Evolutionary conservation across 1,140 invertebrate species (phyloP).

Genomic region (Heliconius himera): DNA sequence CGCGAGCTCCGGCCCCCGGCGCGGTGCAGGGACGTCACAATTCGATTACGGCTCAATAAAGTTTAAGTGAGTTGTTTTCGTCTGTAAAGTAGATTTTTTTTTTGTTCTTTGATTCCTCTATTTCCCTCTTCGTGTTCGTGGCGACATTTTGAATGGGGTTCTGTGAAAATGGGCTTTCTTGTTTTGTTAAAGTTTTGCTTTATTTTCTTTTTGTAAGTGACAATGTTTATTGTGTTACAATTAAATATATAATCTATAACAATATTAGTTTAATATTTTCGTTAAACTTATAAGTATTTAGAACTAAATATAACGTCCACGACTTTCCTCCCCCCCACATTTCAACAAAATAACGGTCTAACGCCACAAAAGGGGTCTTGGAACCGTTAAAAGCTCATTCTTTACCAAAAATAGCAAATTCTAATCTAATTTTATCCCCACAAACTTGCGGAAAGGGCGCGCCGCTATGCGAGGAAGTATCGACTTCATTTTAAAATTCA

Average conservation of each 20-base stretch:
- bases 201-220: background rate
- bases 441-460: slow-evolving; percentile 67
- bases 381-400: slow-evolving; percentile 66
- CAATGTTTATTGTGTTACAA: background rate
- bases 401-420: slow-evolving; percentile 67
- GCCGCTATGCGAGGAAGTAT: slow-evolving; percentile 72
- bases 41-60: slow-evolving; percentile 82
- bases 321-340: background rate
- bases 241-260: background rate
- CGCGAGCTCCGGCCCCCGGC: slow-evolving; percentile 59
- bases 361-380: slow-evolving; percentile 30
- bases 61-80: slow-evolving; percentile 81
- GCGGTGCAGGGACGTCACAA: slow-evolving; percentile 76
- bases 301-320: background rate
- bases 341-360: background rate
- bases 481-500: slow-evolving; percentile 82
- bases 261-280: background rate
- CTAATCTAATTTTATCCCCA: slow-evolving; percentile 76
- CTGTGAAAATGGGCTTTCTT: background rate
- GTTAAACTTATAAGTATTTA: background rate
- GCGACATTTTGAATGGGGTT: slow-evolving; percentile 24
- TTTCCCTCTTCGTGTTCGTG: slow-evolving; percentile 47
- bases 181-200: background rate
- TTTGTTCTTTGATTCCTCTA: slow-evolving; percentile 64
- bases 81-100: slow-evolving; percentile 81